Conservation (phyloP, 2,113 vertebrate species). For the Gallinago jamesoni region DNA sequence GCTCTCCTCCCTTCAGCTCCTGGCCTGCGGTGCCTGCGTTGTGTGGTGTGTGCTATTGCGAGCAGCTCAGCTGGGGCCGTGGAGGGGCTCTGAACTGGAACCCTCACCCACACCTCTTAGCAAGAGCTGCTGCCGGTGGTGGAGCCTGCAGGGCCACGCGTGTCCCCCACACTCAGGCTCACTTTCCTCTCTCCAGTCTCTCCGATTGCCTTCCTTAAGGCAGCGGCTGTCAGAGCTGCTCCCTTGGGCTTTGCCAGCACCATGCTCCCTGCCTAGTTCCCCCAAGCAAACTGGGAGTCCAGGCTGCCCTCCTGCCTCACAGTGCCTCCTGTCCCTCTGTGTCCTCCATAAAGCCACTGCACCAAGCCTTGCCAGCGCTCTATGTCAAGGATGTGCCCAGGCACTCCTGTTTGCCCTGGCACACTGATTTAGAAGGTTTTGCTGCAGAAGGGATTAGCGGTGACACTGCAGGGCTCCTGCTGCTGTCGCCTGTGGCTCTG, state of each 20-base stretch:
- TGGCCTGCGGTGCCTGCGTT: rapidly evolving
- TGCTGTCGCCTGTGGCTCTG: not conserved
- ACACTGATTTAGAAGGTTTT: not conserved
- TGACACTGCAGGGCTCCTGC: not conserved
- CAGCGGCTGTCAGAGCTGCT: not conserved
- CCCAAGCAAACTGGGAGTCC: not conserved
- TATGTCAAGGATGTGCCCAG: not conserved
- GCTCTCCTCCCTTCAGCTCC: not conserved
- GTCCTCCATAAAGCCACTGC: rapidly evolving
- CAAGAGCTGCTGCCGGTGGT: not conserved
- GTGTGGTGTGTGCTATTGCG: conserved; percentile 50
- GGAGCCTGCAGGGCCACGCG: not conserved
- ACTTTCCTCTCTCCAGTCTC: not conserved
- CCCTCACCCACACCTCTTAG: not conserved
- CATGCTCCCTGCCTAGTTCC: not conserved
- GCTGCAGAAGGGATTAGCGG: not conserved
- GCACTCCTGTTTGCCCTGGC: not conserved
- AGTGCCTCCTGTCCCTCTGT: not conserved
- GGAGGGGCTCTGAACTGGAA: not conserved
- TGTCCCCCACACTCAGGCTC: rapidly evolving
- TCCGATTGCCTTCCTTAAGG: not conserved
- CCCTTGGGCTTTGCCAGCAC: not conserved
- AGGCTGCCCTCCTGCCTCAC: not conserved
- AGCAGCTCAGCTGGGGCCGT: rapidly evolving
- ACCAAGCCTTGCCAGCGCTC: rapidly evolving